phyloP scores from a whole-genome alignment of 2,888 invertebrate genomes.

The Lamellibrachia satsuma region DNA sequence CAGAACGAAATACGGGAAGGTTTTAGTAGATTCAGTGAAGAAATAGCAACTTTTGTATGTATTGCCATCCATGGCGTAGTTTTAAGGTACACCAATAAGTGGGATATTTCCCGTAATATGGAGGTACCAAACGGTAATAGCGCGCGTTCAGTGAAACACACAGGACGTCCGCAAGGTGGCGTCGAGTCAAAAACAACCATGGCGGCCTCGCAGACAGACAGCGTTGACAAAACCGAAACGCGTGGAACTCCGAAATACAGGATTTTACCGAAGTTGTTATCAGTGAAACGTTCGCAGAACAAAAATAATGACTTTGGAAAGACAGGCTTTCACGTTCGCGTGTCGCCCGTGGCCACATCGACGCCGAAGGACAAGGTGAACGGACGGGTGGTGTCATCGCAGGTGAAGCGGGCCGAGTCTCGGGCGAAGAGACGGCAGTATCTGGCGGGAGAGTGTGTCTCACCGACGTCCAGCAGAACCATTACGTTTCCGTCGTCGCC shows the following conservation, averaged over 20 bases:
- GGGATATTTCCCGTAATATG: neutral
- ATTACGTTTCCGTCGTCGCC: neutral
- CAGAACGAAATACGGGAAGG: neutral
- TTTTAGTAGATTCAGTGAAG: neutral
- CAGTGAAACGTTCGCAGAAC: neutral
- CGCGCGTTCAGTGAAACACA: neutral
- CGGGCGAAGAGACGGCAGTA: neutral
- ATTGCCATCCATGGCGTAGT: neutral
- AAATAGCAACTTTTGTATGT: too few species aligned
- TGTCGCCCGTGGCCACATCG: neutral
- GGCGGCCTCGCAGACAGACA: neutral
- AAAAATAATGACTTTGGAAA: neutral
- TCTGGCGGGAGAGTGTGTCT: slow-evolving; percentile 2
- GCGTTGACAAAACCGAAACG: neutral
- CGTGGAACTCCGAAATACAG: neutral
- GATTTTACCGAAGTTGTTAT: neutral
- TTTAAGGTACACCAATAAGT: neutral
- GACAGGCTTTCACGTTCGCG: neutral
- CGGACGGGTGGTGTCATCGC: neutral
- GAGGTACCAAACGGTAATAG: neutral
- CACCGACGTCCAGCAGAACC: neutral
- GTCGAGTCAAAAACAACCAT: neutral
- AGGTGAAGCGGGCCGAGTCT: neutral
- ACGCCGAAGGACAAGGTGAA: neutral
- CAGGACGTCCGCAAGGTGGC: neutral